Evolutionary conservation across 2,113 vertebrate species (phyloP).

Genomic region (Calypte anna): DNA sequence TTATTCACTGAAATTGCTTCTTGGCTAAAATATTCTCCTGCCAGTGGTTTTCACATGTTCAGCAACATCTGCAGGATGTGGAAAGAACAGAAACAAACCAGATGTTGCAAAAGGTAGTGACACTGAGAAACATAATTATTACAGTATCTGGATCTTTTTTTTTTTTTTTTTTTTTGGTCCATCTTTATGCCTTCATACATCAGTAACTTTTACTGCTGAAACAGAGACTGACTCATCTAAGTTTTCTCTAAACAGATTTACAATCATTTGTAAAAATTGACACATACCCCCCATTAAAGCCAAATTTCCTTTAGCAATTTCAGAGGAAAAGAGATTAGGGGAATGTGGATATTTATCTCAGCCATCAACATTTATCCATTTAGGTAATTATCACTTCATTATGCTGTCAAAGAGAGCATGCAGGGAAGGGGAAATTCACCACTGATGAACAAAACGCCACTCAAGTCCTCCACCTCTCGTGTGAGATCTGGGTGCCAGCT

Average conservation of each 20-base stretch:
- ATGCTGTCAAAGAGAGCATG: constrained; percentile 65
- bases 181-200: constrained; percentile 67
- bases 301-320: constrained; percentile 83
- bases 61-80: constrained; percentile 83
- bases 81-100: constrained; percentile 80
- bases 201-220: constrained; percentile 72
- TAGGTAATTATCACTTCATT: constrained; percentile 85
- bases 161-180: constrained; percentile 33
- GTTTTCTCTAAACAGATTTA: constrained; percentile 75
- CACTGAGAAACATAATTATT: constrained; percentile 77
- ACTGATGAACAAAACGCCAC: constrained; percentile 51
- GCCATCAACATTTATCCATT: constrained; percentile 83
- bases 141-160: constrained; percentile 31
- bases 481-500: constrained; percentile 41
- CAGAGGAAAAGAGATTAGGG: constrained; percentile 77
- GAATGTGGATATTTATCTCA: constrained; percentile 80
- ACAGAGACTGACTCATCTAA: constrained; percentile 50
- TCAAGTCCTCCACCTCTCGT: constrained; percentile 34
- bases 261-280: constrained; percentile 73
- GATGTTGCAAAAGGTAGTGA: constrained; percentile 82
- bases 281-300: constrained; percentile 78
- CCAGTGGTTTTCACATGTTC: constrained; percentile 75
- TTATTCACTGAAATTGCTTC: constrained; percentile 75
- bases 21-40: constrained; percentile 75
- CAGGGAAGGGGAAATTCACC: constrained; percentile 45